These are phyloP conservation scores for Nysson spinosus DNA, from an alignment of 2,888 invertebrate species.

Conservation along the genomic window DNA sequence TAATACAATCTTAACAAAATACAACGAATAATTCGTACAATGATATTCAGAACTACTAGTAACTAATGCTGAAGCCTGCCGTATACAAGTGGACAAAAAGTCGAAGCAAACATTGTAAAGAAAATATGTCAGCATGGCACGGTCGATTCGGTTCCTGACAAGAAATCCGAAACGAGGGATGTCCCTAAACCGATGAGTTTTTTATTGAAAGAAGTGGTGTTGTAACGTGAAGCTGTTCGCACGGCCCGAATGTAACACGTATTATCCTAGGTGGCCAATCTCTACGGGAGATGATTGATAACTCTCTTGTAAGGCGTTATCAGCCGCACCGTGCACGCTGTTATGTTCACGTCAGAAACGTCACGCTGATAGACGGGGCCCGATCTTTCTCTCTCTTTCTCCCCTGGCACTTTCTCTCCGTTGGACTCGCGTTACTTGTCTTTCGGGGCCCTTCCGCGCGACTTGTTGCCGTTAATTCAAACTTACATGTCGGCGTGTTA, in stretches of 20 bases:
- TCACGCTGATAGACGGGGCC: conserved; percentile 62
- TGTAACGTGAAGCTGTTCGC: conserved; percentile 40
- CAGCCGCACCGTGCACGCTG: conserved; percentile 64
- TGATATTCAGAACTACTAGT: too few relatives aligned
- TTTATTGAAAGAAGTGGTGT: conserved; percentile 22
- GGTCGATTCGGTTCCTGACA: conserved; percentile 28
- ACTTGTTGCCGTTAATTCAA: conserved; percentile 66
- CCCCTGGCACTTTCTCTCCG: conserved; percentile 25
- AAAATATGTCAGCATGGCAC: conserved; percentile 28
- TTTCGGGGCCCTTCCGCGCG: conserved; percentile 38
- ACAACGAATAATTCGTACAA: too few relatives aligned
- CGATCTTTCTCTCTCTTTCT: conserved; percentile 15
- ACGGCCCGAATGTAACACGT: conserved; percentile 40
- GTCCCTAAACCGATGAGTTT: conserved; percentile 10
- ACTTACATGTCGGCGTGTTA: conserved; percentile 63
- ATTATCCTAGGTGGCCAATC: conserved; percentile 57
- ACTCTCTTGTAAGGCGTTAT: conserved; percentile 65
- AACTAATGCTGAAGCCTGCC: too few relatives aligned
- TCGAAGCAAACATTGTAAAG: too few relatives aligned
- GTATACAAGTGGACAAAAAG: too few relatives aligned
- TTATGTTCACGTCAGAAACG: conserved; percentile 67
- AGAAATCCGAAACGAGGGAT: conserved; percentile 25
- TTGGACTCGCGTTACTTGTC: conserved; percentile 8
- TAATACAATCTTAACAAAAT: too few relatives aligned
- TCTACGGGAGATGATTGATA: conserved; percentile 67